phyloP scores from a whole-genome alignment of 1,140 invertebrate species.

The Matsumurasca onukii region DNA sequence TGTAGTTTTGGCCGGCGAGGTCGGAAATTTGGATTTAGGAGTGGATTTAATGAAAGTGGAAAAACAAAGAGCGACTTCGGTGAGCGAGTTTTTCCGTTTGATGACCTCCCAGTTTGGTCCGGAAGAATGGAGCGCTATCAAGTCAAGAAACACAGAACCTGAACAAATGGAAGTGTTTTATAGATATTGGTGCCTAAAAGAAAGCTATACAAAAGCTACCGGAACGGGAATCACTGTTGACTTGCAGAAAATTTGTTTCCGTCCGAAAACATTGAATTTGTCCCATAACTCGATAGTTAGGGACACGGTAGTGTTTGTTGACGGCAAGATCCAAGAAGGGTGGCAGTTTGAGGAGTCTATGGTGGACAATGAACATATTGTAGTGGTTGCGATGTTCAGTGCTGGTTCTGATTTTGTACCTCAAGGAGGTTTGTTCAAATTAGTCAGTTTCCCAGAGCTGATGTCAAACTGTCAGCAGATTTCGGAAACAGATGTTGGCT shows the following conservation, averaged over 20 bases:
- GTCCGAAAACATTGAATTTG: constrained; percentile 55
- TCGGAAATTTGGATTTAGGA: constrained; percentile 60
- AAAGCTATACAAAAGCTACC: constrained; percentile 90
- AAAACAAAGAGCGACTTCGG: constrained; percentile 60
- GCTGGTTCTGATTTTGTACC: not conserved
- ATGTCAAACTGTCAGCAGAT: not conserved
- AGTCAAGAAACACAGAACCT: constrained; percentile 49
- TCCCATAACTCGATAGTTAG: constrained; percentile 51
- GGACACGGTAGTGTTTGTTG: constrained; percentile 68
- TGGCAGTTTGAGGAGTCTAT: constrained; percentile 90
- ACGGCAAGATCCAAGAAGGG: constrained; percentile 57
- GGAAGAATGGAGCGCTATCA: constrained; percentile 78
- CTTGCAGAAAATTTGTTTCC: constrained; percentile 74
- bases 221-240: constrained; percentile 82
- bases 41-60: constrained; percentile 77
- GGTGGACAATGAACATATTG: constrained; percentile 76
- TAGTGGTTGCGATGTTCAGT: constrained; percentile 67
- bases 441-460: not conserved
- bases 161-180: constrained; percentile 75
- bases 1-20: constrained; percentile 76
- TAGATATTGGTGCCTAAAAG: constrained; percentile 93
- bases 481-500: not conserved
- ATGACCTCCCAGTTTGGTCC: constrained; percentile 82
- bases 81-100: constrained; percentile 78
- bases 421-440: not conserved